Evolutionary conservation across 2,888 invertebrate species (phyloP), one percentile per base, ranked within the genome.

Genomic region (Elmis aenea): DNA sequence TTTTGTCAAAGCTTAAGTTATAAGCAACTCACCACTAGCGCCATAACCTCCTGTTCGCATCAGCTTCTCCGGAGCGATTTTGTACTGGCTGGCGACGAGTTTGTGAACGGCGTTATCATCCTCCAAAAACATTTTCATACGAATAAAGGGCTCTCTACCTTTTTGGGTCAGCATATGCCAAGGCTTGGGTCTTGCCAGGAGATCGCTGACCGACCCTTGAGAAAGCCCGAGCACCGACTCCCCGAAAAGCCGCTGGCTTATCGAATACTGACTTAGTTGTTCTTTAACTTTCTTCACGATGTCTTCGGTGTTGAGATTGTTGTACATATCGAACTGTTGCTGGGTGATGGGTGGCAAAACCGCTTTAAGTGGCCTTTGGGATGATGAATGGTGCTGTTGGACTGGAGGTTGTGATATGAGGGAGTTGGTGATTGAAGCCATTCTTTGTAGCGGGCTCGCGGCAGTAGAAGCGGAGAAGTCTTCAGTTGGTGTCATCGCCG

Each of bases 121-220:
- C 68, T 93, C 93, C 50, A 96, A 73, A 70, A 96, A 96, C 85
- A 95, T 91, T 68, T 94, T 92, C 95, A 96, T 96, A 42, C 95
- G 76, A 46, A 96, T 95, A 70, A 95, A 96, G 0, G 95, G 96
- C 62, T 96, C 95, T 13, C 95, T 77, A 1, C 94, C 94, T 67
- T 95, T 95, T 62, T 91, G 92, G 8, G 99, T 99, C 29, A 99
- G 75, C 94, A 96, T 95, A 64, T 94, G 92, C 99, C 97, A 99
- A 0, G 96, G 94, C 66, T 99, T 99, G 18, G 99, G 99, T 31
- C 99, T 72, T 13, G 97, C 97, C 46, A 99, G 73, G 23, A 99
- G 75, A 68, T 99, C 99, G 26, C 95, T 96, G 1, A 99, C 99
- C 3, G 94, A 94, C 20, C 99, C 99, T 67, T 95, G 95, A 1